Evolutionary conservation across 1,140 invertebrate genomes (phyloP).

Genomic region (Centruroides vittatus): DNA sequence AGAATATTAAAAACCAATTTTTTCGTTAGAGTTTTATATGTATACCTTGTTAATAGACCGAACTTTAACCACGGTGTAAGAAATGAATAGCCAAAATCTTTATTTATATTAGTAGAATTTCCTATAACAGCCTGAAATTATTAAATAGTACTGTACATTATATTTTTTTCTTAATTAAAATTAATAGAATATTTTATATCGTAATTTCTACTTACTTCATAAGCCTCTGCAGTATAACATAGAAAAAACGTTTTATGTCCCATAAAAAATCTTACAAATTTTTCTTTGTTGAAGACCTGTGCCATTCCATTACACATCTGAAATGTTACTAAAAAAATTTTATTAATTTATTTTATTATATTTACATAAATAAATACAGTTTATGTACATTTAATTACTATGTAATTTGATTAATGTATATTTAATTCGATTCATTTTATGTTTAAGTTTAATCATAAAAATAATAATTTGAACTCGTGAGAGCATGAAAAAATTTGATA

Average conservation of each 20-base stretch:
- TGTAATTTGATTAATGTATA: too few relatives aligned
- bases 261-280: constrained; percentile 13
- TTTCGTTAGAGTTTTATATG: too few relatives aligned
- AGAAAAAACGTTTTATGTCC: constrained; percentile 18
- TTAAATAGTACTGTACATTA: constrained; percentile 22
- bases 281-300: constrained; percentile 8
- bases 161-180: constrained; percentile 1
- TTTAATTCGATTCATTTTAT: too few relatives aligned
- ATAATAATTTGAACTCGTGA: too few relatives aligned
- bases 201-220: constrained; percentile 14
- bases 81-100: constrained; percentile 54
- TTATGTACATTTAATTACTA: too few relatives aligned
- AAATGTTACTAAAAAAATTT: not conserved
- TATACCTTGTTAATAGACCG: constrained; percentile 58
- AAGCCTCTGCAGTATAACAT: constrained; percentile 18
- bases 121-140: constrained; percentile 31
- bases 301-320: constrained; percentile 4
- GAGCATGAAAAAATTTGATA: too few relatives aligned
- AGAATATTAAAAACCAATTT: too few relatives aligned
- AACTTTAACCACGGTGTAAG: constrained; percentile 66
- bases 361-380: too few relatives aligned
- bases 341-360: too few relatives aligned
- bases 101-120: constrained; percentile 61
- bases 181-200: too few relatives aligned
- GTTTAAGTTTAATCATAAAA: too few relatives aligned